Evolutionary conservation across 2,888 invertebrate genomes (phyloP).

Genomic region (Tachystola acroxantha): DNA sequence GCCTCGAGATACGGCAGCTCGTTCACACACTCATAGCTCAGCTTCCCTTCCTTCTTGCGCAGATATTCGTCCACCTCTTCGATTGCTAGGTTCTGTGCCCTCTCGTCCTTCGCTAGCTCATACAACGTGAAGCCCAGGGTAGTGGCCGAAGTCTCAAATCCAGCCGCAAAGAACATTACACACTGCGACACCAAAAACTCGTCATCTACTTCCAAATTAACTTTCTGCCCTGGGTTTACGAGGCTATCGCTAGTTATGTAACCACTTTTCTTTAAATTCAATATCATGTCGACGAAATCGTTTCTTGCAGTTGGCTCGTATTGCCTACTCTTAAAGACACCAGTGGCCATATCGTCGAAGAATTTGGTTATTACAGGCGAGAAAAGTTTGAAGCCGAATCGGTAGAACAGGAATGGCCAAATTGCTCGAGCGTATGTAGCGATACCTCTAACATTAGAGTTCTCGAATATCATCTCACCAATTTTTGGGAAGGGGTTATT

Average conservation of each 20-base stretch:
- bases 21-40: conserved; percentile 37
- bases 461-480: conserved; percentile 23
- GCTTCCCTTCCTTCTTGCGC: conserved; percentile 1
- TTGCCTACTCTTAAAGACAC: conserved; percentile 15
- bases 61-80: conserved; percentile 28
- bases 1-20: conserved; percentile 40
- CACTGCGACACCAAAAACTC: conserved; percentile 72
- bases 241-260: conserved; percentile 30
- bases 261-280: conserved; percentile 19
- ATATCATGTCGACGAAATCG: conserved; percentile 23
- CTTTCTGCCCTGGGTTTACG: conserved; percentile 13
- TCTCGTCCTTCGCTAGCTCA: conserved; percentile 39
- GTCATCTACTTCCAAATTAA: conserved; percentile 40
- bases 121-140: conserved; percentile 33
- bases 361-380: conserved; percentile 25
- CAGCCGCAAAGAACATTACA: conserved; percentile 62
- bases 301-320: conserved; percentile 16
- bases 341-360: conserved; percentile 15
- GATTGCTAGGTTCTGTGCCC: conserved; percentile 27
- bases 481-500: conserved; percentile 30
- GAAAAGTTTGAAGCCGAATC: conserved; percentile 23
- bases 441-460: conserved; percentile 18
- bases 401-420: conserved; percentile 36
- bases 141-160: conserved; percentile 46
- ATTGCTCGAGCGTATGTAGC: conserved; percentile 20